phyloP scores from a whole-genome alignment of 1,140 invertebrate genomes.

The Scaptomyza montana region DNA sequence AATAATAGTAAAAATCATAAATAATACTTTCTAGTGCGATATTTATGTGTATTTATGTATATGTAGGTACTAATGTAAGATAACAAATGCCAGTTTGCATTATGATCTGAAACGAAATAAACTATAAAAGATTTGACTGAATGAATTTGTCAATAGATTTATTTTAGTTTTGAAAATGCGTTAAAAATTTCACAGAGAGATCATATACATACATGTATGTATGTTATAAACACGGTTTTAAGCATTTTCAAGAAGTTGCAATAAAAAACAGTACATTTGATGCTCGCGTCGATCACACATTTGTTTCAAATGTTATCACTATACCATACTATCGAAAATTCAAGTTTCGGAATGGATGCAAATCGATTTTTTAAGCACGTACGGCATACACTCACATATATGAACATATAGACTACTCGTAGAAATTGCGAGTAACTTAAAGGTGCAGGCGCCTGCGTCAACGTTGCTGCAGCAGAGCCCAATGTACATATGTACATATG shows the following conservation, averaged over 20 bases:
- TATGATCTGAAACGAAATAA: too few species aligned
- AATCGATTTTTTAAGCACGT: constrained; percentile 37
- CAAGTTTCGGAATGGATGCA: not conserved
- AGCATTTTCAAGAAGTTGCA: too few species aligned
- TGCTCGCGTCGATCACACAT: constrained; percentile 3
- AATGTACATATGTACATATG: constrained; percentile 2
- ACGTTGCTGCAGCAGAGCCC: constrained; percentile 26
- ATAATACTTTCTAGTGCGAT: too few species aligned
- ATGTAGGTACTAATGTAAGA: too few species aligned
- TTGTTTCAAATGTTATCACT: constrained; percentile 11
- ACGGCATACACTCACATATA: constrained; percentile 18
- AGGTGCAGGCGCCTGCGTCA: constrained; percentile 53
- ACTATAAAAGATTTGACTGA: too few species aligned
- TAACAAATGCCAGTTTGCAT: too few species aligned
- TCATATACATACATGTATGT: too few species aligned
- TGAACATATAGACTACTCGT: constrained; percentile 15
- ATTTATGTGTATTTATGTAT: too few species aligned
- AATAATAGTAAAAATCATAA: too few species aligned
- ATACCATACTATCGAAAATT: not conserved
- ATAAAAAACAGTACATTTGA: not conserved
- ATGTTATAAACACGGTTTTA: too few species aligned
- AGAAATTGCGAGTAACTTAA: constrained; percentile 25
- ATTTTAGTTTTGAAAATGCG: too few species aligned
- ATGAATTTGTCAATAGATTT: too few species aligned
- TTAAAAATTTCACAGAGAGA: not conserved